Base-by-base conservation (phyloP, 1,140 invertebrate species). In the Wasmannia auropunctata region DNA sequence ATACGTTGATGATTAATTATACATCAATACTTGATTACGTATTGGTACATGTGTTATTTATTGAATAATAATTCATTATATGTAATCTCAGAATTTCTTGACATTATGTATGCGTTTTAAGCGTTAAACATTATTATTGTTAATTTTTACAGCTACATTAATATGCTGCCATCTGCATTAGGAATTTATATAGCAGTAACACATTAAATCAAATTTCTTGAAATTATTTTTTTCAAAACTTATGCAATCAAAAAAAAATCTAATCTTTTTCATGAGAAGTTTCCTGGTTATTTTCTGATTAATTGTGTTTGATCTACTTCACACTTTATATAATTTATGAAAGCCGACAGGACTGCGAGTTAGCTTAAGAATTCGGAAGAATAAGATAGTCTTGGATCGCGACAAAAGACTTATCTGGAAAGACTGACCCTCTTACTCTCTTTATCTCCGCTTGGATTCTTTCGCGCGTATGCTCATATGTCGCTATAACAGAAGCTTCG, bases 401-500 rank as follows among this genome's bases (percentile, higher is more conserved):
- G 5, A 37, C 7, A 14, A 51, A 25, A 19, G n/a, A n/a, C n/a
- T 14, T 51, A 37, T 51, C 34, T 22, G 46, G 16, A 56, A 80
- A 80, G 34, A 69, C 34, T 54, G 62, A 34, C n/a, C 22, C 8
- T 80, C 2, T 67, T 51, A 51, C 31, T 80, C 14, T 40, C 22
- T 65, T 69, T 37, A 79, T 77, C 67, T 43, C 28, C 10, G 25
- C 10, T 46, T 43, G 62, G 5, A 40, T 54, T 19, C 34, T 80
- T 31, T 69, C 46, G 34, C 46, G 14, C 3, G 3, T 40, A 56
- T 51, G 8, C 10, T 85, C 63, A 49, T 28, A 65, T 54, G 62
- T 84, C 76, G 54, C 63, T 51, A 28, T 72, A 80, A 58, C 51
- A 28, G n/a, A n/a, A 63, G 63, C 43, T 22, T 72, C 67, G 80